Conservation (phyloP, 2,113 vertebrate genomes). For the Sturnus vulgaris region DNA sequence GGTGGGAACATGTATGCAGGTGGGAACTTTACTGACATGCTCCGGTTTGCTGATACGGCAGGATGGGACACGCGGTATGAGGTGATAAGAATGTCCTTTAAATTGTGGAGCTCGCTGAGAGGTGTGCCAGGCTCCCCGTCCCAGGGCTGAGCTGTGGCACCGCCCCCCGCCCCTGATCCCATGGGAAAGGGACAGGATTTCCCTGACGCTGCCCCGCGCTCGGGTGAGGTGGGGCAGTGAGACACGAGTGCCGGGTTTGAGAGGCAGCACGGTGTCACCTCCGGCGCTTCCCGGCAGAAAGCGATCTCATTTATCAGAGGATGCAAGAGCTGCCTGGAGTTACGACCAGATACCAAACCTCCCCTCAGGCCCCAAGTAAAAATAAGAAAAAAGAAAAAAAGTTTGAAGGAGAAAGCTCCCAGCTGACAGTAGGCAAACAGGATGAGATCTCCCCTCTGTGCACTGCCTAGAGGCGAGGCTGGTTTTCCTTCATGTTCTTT, state of each 20-base stretch:
- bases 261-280: not conserved
- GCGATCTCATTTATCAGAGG: not conserved
- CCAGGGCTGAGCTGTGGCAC: not conserved
- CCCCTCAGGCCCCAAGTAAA: not conserved
- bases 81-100: not conserved
- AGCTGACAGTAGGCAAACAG: not conserved
- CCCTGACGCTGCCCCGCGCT: not conserved
- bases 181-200: not conserved
- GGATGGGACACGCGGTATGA: not conserved
- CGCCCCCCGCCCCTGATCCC: rapidly evolving
- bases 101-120: rapidly evolving
- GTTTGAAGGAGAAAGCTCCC: not conserved
- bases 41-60: rapidly evolving
- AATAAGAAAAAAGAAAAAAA: too few relatives aligned
- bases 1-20: too few relatives aligned
- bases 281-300: not conserved
- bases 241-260: not conserved
- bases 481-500: not conserved
- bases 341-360: rapidly evolving
- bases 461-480: rapidly evolving
- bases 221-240: too few relatives aligned
- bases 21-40: not conserved
- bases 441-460: not conserved
- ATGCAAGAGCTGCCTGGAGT: not conserved
- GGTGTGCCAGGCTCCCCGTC: too few relatives aligned